Percentiles rank a stretch among this genome's conserved stretches.
phyloP scores from a whole-genome alignment of 2,113 vertebrate genomes.

The Sardina pilchardus region DNA sequence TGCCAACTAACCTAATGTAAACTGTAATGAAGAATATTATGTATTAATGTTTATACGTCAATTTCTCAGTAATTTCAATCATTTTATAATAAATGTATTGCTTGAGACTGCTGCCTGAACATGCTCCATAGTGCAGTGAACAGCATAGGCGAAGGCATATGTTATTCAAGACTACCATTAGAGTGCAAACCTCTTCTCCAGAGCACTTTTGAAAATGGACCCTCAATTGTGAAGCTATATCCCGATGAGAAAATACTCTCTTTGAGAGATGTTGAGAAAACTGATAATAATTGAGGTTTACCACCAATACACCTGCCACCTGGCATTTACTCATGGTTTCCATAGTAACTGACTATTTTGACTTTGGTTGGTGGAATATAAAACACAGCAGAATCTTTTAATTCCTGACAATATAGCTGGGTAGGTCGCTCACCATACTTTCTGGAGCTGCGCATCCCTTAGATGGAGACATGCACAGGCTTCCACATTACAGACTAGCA shows the following conservation, averaged over 20 bases:
- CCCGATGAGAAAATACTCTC: not conserved
- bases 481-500: not conserved
- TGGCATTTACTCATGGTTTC: not conserved
- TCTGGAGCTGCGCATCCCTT: not conserved
- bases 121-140: not conserved
- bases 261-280: not conserved
- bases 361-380: not conserved
- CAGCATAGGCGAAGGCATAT: not conserved
- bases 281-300: not conserved
- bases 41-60: too few species aligned
- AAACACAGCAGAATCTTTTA: not conserved
- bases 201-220: not conserved
- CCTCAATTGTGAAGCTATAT: not conserved
- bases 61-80: not conserved
- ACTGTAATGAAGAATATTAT: too few species aligned
- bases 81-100: not conserved
- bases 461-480: not conserved
- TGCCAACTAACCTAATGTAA: too few species aligned
- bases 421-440: not conserved
- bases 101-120: not conserved
- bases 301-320: not conserved
- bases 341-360: not conserved
- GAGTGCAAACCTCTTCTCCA: not conserved
- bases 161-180: not conserved
- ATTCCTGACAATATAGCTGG: not conserved